Conservation (phyloP, 2,888 invertebrate species). For the Coecobrya sp. region DNA sequence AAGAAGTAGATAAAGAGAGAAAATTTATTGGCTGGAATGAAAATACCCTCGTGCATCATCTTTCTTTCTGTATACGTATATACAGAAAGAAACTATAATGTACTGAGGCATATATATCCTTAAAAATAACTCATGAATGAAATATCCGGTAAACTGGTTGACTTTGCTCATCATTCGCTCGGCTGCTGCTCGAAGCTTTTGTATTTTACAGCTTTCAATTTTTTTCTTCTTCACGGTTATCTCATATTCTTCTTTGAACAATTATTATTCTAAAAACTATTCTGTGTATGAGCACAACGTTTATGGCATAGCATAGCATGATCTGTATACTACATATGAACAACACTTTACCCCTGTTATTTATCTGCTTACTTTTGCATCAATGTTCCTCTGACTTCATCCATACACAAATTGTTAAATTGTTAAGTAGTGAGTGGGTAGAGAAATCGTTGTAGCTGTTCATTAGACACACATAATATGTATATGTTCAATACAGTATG, state of each 20-base stretch:
- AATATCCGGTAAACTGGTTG: background rate
- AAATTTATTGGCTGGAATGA: constrained; percentile 56
- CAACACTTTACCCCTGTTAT: background rate
- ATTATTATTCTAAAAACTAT: too few relatives aligned
- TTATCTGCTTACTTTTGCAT: background rate
- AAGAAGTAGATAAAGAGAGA: constrained; percentile 1
- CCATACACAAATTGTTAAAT: background rate
- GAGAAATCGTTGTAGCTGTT: too few relatives aligned
- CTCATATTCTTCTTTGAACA: too few relatives aligned
- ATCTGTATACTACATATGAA: too few relatives aligned
- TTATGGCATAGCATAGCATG: too few relatives aligned
- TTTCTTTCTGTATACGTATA: background rate
- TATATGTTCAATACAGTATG: background rate
- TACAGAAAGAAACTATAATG: background rate
- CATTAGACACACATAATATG: background rate
- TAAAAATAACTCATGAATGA: background rate
- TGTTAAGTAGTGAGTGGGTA: too few relatives aligned
- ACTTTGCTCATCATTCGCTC: background rate
- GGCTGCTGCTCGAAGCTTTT: background rate
- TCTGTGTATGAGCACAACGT: too few relatives aligned
- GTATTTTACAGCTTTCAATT: background rate
- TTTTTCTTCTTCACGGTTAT: background rate
- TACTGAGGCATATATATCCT: background rate
- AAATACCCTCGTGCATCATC: background rate
- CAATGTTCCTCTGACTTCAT: background rate